A percentile compares a stretch with the other conserved stretches of the same genome.
Conservation (phyloP, 2,113 vertebrate species). For the Sinocyclocheilus anshuiensis region DNA sequence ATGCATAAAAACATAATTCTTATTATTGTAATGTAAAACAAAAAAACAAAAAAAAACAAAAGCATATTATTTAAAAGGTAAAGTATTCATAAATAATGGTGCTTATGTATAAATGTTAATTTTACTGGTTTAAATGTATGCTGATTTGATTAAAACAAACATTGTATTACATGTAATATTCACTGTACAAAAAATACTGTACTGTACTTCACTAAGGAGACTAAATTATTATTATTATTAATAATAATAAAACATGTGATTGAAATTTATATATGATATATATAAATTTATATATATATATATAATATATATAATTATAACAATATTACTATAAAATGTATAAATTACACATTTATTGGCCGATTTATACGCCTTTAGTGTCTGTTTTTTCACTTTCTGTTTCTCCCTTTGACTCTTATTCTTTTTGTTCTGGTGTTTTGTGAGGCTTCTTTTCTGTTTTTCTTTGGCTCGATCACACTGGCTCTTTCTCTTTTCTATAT, state of each 20-base stretch:
- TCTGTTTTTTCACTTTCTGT: not conserved
- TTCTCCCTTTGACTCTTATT: constrained; percentile 26
- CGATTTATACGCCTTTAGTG: not conserved
- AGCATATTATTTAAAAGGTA: not conserved
- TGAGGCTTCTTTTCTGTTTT: not conserved
- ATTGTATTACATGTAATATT: not conserved
- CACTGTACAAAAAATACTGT: not conserved
- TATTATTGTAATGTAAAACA: no score
- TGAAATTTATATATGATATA: no score
- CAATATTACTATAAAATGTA: not conserved
- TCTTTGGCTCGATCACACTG: constrained; percentile 10
- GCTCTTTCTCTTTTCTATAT: not conserved
- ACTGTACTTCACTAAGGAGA: no score
- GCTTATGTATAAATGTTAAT: no score
- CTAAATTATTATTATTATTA: no score
- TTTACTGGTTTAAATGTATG: not conserved
- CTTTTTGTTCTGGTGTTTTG: constrained; percentile 51
- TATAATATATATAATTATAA: no score
- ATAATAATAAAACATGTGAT: no score
- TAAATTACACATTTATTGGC: not conserved
- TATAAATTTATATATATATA: not conserved
- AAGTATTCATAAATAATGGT: not conserved
- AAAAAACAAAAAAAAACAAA: no score
- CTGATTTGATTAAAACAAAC: not conserved
- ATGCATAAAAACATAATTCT: no score